Conservation (phyloP, 2,797 vertebrate species). For the Phrynocephalus guinanensis region DNA sequence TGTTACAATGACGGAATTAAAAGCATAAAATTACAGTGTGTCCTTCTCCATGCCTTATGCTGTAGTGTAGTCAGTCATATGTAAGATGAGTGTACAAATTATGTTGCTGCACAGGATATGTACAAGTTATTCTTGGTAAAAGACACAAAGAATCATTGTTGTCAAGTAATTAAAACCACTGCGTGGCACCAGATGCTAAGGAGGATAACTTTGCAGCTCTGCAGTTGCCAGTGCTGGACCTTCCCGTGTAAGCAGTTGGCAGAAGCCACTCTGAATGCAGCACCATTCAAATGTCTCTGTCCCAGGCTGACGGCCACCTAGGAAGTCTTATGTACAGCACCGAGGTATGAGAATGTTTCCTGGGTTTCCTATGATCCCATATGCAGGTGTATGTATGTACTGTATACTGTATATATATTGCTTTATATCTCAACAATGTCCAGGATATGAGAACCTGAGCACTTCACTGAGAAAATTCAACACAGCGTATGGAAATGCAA, state of each 20-base stretch:
- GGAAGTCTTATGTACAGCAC: neutral
- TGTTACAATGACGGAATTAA: conserved; percentile 52
- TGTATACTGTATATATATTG: neutral
- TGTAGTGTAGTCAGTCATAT: conserved; percentile 5
- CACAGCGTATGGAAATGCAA: conserved; percentile 7
- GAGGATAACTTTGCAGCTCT: neutral
- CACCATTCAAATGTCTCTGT: neutral
- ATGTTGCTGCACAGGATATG: neutral
- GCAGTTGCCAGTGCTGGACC: neutral
- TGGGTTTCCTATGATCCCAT: neutral
- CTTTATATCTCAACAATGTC: neutral
- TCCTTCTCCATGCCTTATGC: conserved; percentile 10
- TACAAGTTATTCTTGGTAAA: conserved; percentile 43
- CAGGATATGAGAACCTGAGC: neutral
- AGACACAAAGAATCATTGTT: conserved; percentile 39
- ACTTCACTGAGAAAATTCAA: neutral
- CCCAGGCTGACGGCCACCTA: too few species aligned
- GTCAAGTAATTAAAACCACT: conserved; percentile 36
- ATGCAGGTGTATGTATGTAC: conserved; percentile 1
- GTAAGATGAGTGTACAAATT: neutral
- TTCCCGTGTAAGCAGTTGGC: neutral
- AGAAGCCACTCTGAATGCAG: neutral
- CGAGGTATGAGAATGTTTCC: neutral
- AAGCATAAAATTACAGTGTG: conserved; percentile 46
- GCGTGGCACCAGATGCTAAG: rapidly evolving